Conservation (phyloP, 2,888 invertebrate genomes). For the Polydrusus cervinus region DNA sequence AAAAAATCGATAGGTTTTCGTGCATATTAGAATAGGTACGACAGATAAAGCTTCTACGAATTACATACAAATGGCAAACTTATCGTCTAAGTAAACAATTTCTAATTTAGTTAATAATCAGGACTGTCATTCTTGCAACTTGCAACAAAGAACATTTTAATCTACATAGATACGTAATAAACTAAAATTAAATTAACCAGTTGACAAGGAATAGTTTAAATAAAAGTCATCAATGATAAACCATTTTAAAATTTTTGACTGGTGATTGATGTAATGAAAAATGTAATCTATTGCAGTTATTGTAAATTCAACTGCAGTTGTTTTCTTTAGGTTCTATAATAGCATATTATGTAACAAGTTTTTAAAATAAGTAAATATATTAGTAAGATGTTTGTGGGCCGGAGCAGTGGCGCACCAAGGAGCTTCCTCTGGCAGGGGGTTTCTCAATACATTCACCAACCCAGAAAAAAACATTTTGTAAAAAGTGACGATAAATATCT, state of each 20-base stretch:
- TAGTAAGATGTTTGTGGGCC: too few species aligned
- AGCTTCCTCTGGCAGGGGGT: too few species aligned
- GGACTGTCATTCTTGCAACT: background rate
- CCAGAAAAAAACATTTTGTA: too few species aligned
- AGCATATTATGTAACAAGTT: too few species aligned
- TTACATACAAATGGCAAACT: background rate
- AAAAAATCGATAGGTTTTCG: background rate
- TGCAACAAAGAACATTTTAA: background rate
- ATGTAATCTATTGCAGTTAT: background rate
- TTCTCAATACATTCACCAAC: too few species aligned
- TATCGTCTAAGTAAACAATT: constrained; percentile 5
- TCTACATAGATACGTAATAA: background rate
- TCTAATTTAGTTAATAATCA: background rate
- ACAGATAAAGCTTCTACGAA: background rate
- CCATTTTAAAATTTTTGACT: background rate
- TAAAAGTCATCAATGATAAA: background rate
- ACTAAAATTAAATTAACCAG: background rate
- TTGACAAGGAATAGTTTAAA: background rate
- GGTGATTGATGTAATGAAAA: background rate
- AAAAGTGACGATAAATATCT: too few species aligned
- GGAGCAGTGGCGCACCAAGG: too few species aligned
- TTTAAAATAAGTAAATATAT: too few species aligned
- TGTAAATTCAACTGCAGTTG: too few species aligned
- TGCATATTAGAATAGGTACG: background rate
- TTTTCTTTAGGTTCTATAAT: too few species aligned